Percentiles rank a stretch among this genome's conserved stretches.
Evolutionary conservation across 2,113 vertebrate species (phyloP).

Genomic region (Myotis lucifugus): DNA sequence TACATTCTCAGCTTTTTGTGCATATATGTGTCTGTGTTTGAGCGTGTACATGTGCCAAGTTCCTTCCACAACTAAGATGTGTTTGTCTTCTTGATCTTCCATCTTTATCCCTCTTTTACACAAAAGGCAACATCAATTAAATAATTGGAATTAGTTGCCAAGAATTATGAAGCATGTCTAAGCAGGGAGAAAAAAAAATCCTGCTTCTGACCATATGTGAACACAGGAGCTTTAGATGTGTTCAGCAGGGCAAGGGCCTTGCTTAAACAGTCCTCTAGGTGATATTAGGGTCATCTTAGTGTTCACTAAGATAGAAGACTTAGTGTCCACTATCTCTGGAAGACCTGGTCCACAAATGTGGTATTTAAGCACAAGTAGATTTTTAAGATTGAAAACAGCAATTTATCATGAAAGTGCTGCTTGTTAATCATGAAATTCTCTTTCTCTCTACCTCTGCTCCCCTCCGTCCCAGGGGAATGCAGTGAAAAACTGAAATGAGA

Average conservation of each 20-base stretch:
- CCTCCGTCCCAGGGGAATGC: not conserved
- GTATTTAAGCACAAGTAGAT: not conserved
- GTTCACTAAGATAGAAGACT: not conserved
- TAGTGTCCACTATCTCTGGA: not conserved
- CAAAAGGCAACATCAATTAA: not conserved
- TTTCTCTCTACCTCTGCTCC: not conserved
- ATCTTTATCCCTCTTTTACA: not conserved
- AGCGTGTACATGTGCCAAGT: too few relatives aligned
- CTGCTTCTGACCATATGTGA: not conserved
- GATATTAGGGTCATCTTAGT: not conserved
- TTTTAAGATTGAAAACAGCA: slow-evolving; percentile 35
- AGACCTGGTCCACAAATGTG: not conserved
- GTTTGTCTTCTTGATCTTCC: not conserved
- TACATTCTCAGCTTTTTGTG: not conserved
- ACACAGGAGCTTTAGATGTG: not conserved
- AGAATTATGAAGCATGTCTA: not conserved
- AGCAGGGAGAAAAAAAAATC: not conserved
- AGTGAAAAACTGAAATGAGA: not conserved
- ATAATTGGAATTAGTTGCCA: not conserved
- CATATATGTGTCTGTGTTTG: too few relatives aligned
- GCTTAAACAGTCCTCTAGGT: not conserved
- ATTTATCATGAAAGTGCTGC: not conserved
- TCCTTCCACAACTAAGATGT: not conserved
- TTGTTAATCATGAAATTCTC: slow-evolving; percentile 26
- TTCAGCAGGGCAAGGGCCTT: not conserved